Percentiles rank a stretch among this genome's conserved stretches.
These are phyloP conservation scores for Byasa hedistus DNA, from an alignment of 2,888 invertebrate species.

Conservation along the genomic window DNA sequence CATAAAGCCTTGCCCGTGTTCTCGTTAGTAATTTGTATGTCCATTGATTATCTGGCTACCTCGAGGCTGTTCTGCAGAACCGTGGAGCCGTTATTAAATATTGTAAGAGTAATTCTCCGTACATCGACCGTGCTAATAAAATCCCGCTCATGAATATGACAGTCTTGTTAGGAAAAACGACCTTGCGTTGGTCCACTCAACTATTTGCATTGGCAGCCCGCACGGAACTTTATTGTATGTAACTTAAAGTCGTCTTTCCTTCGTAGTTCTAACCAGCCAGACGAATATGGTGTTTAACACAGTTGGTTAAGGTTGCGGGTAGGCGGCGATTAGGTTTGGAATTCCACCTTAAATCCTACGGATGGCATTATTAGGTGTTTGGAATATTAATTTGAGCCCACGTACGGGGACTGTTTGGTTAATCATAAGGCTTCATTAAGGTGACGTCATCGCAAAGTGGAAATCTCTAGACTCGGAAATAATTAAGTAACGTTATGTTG, in stretches of 20 bases:
- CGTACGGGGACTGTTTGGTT: conserved; percentile 12
- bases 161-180: conserved; percentile 37
- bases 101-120: conserved; percentile 19
- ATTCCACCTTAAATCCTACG: conserved; percentile 42
- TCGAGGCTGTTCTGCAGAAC: neutral
- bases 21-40: too few relatives aligned
- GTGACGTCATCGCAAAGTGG: conserved; percentile 1
- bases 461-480: neutral
- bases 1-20: too few relatives aligned
- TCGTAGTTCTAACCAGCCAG: neutral
- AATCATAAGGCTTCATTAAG: neutral
- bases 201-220: neutral
- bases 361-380: conserved; percentile 38
- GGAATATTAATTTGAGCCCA: conserved; percentile 41
- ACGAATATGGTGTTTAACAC: conserved; percentile 12
- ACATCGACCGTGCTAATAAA: conserved; percentile 36
- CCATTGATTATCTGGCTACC: neutral
- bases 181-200: conserved; percentile 40
- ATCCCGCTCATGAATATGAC: conserved; percentile 38
- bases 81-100: conserved; percentile 7
- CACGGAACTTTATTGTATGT: neutral
- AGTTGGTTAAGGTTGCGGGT: conserved; percentile 17
- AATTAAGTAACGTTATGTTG: neutral
- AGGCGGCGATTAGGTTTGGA: conserved; percentile 32
- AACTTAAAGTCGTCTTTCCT: neutral